Evolutionary conservation across 2,888 invertebrate genomes (phyloP).

Genomic region (Andrena bicolor): DNA sequence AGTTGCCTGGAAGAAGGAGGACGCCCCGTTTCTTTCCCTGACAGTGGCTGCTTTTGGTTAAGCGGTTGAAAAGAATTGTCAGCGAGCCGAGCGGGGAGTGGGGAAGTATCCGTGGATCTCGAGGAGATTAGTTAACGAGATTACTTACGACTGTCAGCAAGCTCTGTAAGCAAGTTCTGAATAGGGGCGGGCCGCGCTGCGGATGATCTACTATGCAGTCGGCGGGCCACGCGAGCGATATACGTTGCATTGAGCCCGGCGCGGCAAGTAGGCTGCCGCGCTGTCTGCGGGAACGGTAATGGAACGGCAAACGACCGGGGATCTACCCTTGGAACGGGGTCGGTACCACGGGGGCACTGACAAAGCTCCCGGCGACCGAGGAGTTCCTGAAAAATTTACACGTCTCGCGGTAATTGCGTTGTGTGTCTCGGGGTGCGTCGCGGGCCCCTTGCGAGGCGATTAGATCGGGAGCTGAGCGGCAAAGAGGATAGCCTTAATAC

Average conservation of each 20-base stretch:
- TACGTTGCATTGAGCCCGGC: conserved; percentile 44
- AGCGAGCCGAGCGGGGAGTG: neutral
- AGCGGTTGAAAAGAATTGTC: neutral
- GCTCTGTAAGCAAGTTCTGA: conserved; percentile 58
- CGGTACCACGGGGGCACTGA: conserved; percentile 8
- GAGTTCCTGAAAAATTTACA: conserved; percentile 37
- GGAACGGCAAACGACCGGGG: conserved; percentile 56
- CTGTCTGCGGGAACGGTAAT: conserved; percentile 58
- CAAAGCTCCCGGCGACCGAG: conserved; percentile 14
- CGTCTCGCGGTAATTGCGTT: conserved; percentile 31
- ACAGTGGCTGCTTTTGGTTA: neutral
- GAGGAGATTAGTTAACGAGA: conserved; percentile 57
- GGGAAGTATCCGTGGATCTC: conserved; percentile 34
- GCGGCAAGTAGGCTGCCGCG: conserved; percentile 42
- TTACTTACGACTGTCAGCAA: conserved; percentile 51
- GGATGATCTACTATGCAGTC: conserved; percentile 56
- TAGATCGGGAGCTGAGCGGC: neutral
- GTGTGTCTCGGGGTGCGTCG: conserved; percentile 17
- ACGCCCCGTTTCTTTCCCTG: neutral
- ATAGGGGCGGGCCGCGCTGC: conserved; percentile 38
- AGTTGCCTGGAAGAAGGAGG: neutral
- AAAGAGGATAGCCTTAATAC: neutral
- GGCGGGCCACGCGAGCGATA: conserved; percentile 45
- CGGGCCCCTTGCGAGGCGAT: neutral
- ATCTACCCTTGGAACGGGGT: conserved; percentile 35